Base-by-base conservation (phyloP, 2,888 invertebrate species). In the Lobophora halterata region DNA sequence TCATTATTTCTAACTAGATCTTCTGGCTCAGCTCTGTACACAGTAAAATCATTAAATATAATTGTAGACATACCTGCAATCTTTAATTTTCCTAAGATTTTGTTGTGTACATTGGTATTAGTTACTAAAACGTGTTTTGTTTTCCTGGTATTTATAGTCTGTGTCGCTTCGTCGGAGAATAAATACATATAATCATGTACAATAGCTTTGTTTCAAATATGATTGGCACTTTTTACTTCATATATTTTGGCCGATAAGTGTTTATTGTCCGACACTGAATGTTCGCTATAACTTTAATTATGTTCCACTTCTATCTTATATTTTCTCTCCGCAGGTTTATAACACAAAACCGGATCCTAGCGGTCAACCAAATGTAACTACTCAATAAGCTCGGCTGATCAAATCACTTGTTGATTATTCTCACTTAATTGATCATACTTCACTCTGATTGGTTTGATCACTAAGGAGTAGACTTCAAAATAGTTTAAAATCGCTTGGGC, bases 321-420 rank as follows among this genome's bases (percentile, higher is more conserved):
- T 75, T 83, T 86, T 82, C 78, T 85, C 78, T 87, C 79, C 85
- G 76, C 88, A 88, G 88, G 88, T 88, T 82, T 88, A 88, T 88
- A 87, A 87, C 81, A 82, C 86, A 81, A 88, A 88, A 86, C 75
- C 87, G 88, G 88, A 88, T 71, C 78, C 88, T 81, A 87, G 79
- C 82, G 88, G 86, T 80, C 86, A 88, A 83, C 80, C 75, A 82
- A 87, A 88, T 83, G 88, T 88, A 88, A 88, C 80, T 88, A 88
- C 80, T 79, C 65, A 77, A 70, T 46, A 75, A 80, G 80, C 77
- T 83, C 83, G 69, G 81, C 86, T 82, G 76, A 74, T 76, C 75
- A 65, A 79, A 74, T 85, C 85, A 86, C 83, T 78, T 78, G 69
- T 47, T 36, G 70, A 75, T 71, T 66, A 62, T 70, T 82, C 82